phyloP scores from a whole-genome alignment of 2,113 vertebrate genomes.

The Hydrochoerus hydrochaeris region DNA sequence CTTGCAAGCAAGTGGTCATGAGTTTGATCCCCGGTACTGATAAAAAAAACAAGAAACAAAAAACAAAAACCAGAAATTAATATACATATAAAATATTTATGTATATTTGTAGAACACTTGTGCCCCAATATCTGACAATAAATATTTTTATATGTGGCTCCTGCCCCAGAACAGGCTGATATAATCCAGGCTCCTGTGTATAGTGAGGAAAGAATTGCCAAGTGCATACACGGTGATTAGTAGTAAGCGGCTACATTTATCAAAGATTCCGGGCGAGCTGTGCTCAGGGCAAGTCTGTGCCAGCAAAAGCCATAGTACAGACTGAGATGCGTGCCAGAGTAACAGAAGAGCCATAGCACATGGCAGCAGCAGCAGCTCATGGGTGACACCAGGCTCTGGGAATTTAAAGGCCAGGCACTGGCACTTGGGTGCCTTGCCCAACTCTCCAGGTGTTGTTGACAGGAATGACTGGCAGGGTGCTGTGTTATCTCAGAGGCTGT shows the following conservation, averaged over 20 bases:
- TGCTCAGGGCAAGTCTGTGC: background rate
- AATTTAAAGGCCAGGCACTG: too few species aligned
- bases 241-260: background rate
- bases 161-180: background rate
- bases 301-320: background rate
- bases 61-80: background rate
- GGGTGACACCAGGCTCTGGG: too few species aligned
- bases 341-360: background rate
- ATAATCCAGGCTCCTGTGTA: background rate
- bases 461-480: background rate
- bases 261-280: background rate
- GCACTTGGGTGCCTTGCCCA: background rate
- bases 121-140: background rate
- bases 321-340: background rate
- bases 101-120: background rate
- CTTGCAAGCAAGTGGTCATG: too few species aligned
- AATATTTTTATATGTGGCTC: background rate
- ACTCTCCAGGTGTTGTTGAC: background rate
- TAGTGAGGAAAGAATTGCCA: background rate
- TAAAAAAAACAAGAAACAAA: too few species aligned
- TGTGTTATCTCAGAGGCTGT: background rate
- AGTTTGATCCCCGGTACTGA: too few species aligned
- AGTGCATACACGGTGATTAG: background rate
- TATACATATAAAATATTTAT: background rate
- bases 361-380: too few species aligned